Evolutionary conservation across 2,113 vertebrate genomes (phyloP).

Genomic region (Plectropomus leopardus): DNA sequence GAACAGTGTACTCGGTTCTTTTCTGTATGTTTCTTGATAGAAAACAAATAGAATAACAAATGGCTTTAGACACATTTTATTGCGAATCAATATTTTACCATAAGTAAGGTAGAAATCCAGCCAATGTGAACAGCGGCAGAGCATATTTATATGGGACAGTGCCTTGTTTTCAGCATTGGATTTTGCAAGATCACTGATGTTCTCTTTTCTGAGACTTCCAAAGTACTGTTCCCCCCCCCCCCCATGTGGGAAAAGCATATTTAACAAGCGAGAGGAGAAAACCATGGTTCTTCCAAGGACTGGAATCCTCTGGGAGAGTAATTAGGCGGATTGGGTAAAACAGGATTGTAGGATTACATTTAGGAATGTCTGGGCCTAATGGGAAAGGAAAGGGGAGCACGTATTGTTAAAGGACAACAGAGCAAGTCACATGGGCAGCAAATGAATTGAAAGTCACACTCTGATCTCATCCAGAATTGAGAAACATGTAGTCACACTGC

Average conservation of each 20-base stretch:
- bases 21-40: slow-evolving; percentile 11
- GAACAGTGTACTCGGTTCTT: background rate
- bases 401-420: slow-evolving; percentile 31
- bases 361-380: slow-evolving; percentile 40
- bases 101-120: slow-evolving; percentile 19
- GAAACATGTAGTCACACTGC: slow-evolving; percentile 34
- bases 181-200: slow-evolving; percentile 43
- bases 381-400: slow-evolving; percentile 5
- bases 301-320: slow-evolving; percentile 46
- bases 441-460: slow-evolving; percentile 29
- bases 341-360: slow-evolving; percentile 47
- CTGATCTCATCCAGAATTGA: slow-evolving; percentile 19
- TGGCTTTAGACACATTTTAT: slow-evolving; percentile 21
- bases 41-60: slow-evolving; percentile 51
- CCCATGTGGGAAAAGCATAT: slow-evolving; percentile 37
- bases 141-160: slow-evolving; percentile 28
- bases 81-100: slow-evolving; percentile 36
- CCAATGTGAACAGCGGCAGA: background rate
- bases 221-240: background rate
- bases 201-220: slow-evolving; percentile 16
- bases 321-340: slow-evolving; percentile 58
- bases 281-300: slow-evolving; percentile 56
- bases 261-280: slow-evolving; percentile 37
- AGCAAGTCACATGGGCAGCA: slow-evolving; percentile 17
- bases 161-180: background rate